Base-by-base conservation (phyloP, 1,140 invertebrate genomes). In the Delia radicum region DNA sequence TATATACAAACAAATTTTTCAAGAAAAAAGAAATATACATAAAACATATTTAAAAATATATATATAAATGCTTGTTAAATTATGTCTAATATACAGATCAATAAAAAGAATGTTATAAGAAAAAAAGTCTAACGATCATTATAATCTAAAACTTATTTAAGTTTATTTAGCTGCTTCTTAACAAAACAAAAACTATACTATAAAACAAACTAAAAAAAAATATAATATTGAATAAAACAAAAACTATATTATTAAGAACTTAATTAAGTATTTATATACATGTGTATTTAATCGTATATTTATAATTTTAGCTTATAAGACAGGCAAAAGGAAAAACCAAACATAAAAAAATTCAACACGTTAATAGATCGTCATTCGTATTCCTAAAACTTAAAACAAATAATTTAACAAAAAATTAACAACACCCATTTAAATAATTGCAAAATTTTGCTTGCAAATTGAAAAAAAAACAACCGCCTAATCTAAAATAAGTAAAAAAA, bases 391-490 rank as follows among this genome's bases (percentile, higher is more conserved):
- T n/a, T 2, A 55, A 55, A 55, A 55, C 0, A 55, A 55, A 48
- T 2, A 48, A 55, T n/a, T 15, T 18, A 62, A 21, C 15, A 62
- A 62, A 62, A 21, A 4, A 5, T 6, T 4, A 62, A 62, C 5
- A 62, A 62, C 55, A 18, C 65, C 65, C 65, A 33, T 21, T 33
- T 21, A 69, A 37, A 69, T 69, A 69, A 69, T 69, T 69, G 65
- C 65, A 69, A 69, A n/a, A 69, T 69, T 69, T 69, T 69, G 65
- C 65, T 69, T 69, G 65, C 65, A 69, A 69, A 65, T 55, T 55
- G 24, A 67, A 29, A 67, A 29, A 15, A 67, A 67, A 46, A 73
- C 31, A 48, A 73, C 37, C 72, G 48, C 72, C 37, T 55, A 73
- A n/a, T n/a, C n/a, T n/a, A n/a, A n/a, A 48, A 46, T 28, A 55